Evolutionary conservation across 2,888 invertebrate genomes (phyloP), one percentile per base, ranked within the genome.

Genomic region (Teleiodes luculella): DNA sequence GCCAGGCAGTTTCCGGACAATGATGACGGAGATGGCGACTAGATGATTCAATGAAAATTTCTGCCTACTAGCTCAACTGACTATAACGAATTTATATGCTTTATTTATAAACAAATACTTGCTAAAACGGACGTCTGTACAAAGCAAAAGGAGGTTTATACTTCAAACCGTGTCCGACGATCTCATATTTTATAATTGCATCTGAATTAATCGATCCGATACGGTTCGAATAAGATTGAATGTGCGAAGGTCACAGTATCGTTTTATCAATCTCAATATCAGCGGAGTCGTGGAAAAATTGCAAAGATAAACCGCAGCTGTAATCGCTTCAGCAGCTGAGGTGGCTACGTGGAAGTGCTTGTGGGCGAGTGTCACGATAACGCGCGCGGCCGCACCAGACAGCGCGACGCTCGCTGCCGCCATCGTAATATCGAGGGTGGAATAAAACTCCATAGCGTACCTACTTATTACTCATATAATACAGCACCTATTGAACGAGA

Each of bases 361-460:
- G 48, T 20, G 10, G 43, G 8, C 36, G 49, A 5, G 24, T 28
- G 37, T 28, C n/a, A 8, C 24, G 33, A 72, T 63, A 56, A 63
- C 54, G 59, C 55, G 52, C 58, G 57, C 53, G 57, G 53, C 51
- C 58, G 63, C 62, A 61, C 59, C 58, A 64, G 63, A 61, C 59
- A 54, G 64, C 62, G 59, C 58, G 63, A 54, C 59, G 61, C 20
- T 24, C 52, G 39, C 50, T 45, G 24, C 45, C 47, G 20, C 35
- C n/a, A n/a, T 20, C 31, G 14, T 41, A 18, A 16, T 3, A 14
- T 8, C 1, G 7, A 39, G 53, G 52, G 56, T n/a, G 11, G 14
- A 30, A 37, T 39, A 24, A n/a, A 14, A 31, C 39, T 13, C 48
- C 24, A 43, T 28, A 24, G 24, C 24, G 24, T 24, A 24, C 24